phyloP scores from a whole-genome alignment of 2,113 vertebrate genomes.

The Anhinga rufa region DNA sequence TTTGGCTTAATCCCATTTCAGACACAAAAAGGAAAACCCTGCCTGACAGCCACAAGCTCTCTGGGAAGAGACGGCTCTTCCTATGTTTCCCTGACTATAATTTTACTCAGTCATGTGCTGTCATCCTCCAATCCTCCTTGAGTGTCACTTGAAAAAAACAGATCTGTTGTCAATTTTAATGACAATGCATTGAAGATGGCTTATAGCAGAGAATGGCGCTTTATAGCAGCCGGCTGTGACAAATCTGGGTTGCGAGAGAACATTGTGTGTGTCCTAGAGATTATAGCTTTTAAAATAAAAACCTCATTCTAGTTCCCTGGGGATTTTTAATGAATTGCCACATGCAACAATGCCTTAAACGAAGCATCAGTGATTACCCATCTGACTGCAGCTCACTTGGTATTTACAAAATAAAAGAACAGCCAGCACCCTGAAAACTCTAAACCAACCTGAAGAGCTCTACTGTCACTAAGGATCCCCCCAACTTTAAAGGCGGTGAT shows the following conservation, averaged over 20 bases:
- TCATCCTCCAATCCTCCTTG: background rate
- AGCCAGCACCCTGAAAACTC: background rate
- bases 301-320: background rate
- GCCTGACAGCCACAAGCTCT: background rate
- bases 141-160: background rate
- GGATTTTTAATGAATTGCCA: constrained; percentile 27
- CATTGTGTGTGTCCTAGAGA: constrained; percentile 20
- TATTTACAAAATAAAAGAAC: background rate
- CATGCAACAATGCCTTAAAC: background rate
- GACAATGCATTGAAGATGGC: constrained; percentile 16
- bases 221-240: constrained; percentile 5
- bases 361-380: background rate
- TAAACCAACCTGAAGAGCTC: background rate
- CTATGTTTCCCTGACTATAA: background rate
- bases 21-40: background rate
- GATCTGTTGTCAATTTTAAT: constrained; percentile 14
- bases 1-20: constrained; percentile 23
- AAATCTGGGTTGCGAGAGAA: constrained; percentile 15
- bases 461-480: background rate
- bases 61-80: background rate
- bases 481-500: background rate
- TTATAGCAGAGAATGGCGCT: constrained; percentile 6
- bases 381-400: background rate
- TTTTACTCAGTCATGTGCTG: constrained; percentile 29
- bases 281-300: constrained; percentile 55